Conservation (phyloP, 2,113 vertebrate genomes). For the Patagioenas fasciata region DNA sequence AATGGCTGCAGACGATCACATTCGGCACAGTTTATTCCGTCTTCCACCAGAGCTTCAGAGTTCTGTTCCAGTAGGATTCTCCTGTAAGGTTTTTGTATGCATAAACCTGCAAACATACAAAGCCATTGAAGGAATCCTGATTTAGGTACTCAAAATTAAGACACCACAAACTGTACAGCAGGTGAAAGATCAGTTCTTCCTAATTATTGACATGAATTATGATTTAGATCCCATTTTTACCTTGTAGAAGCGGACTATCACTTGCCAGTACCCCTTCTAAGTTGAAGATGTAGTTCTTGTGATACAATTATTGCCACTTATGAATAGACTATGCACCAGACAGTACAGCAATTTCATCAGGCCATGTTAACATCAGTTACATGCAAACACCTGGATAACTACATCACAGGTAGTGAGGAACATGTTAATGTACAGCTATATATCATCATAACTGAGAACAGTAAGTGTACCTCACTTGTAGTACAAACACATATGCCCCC, state of each 20-base stretch:
- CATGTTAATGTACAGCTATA: background rate
- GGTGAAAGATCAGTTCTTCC: background rate
- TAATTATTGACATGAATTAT: background rate
- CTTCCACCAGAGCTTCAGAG: background rate
- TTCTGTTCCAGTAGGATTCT: background rate
- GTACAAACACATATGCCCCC: rapidly evolving
- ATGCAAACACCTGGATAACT: background rate
- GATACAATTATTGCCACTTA: background rate
- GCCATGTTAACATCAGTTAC: background rate
- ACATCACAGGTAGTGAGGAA: background rate
- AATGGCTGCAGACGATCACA: rapidly evolving
- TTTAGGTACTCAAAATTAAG: background rate
- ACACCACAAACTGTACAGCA: too few relatives aligned
- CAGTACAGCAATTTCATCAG: background rate
- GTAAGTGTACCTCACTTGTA: rapidly evolving
- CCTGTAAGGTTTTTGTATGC: background rate
- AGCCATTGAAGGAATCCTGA: background rate
- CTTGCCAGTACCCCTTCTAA: background rate
- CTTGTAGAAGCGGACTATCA: background rate
- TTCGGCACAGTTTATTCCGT: rapidly evolving
- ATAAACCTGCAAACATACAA: background rate
- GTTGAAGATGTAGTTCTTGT: background rate
- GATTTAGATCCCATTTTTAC: background rate
- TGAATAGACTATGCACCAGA: rapidly evolving
- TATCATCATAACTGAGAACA: rapidly evolving